Base-by-base conservation (phyloP, 2,888 invertebrate genomes). In the Apamea anceps region DNA sequence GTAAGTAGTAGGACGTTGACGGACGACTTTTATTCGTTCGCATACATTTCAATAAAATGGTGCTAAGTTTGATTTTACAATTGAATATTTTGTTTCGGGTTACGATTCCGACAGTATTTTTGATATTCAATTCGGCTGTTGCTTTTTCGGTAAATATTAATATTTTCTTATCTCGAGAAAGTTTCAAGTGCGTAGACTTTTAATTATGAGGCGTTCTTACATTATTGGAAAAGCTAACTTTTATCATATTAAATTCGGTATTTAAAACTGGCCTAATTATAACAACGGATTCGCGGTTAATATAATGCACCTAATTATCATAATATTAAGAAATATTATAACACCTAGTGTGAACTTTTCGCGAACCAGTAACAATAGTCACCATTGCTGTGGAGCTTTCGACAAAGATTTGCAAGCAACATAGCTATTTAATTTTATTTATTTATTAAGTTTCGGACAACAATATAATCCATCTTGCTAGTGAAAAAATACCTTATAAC, bases 1-100 rank as follows among this genome's bases (percentile, higher is more conserved):
- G 63, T 91, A 90, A 89, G 87, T 63, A 77, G 72, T 77, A 62
- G 79, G 74, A 82, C 75, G 73, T 71, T 71, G 32, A 32, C 32
- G 18, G 63, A 71, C 70, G 57, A 5, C 25, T 62, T 71, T 71
- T 71, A 66, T 67, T 67, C 75, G 72, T 75, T 78, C 37, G 70
- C 72, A 82, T 72, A 70, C 37, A 28, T 25, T 72, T 80, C 65
- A 66, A 79, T 74, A 85, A 45, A 75, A 87, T 86, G 85, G 77
- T 77, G 63, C 72, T 60, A 71, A 48, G 48, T 57, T 48, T 77
- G 10, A 66, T 75, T 42, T 54, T 67, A 15, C 71, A 54, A 32
- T 37, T 72, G 21, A 86, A 70, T 15, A 62, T 66, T 73, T 54
- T 48, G 48, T 63, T 51, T 15, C 32, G 15, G 28, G 63, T 63